Evolutionary conservation across 1,140 invertebrate genomes (phyloP), one percentile per base, ranked within the genome.

Genomic region (Philotrypesis tridentata): DNA sequence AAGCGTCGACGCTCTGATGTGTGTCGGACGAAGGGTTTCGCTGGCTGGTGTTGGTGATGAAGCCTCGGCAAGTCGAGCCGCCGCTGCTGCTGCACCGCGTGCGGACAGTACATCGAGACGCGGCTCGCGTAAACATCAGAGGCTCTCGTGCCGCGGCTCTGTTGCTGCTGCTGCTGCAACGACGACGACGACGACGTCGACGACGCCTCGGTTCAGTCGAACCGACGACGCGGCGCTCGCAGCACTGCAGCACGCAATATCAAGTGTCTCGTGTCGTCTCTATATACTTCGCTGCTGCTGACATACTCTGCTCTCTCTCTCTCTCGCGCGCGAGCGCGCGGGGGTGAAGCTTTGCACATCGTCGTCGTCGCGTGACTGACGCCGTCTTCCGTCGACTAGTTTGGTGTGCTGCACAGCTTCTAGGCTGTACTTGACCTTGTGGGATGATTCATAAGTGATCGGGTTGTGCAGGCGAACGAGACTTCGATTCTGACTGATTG

Each of bases 1-100:
- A 55, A 55, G 4, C 48, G 48, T 55, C 48, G 48, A 55, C 48
- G 48, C 48, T 55, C 17, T 55, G 21, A 14, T 55, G 4, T 3
- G 3, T 17, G 48, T 37, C 29, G 27, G 25, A 43, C 70, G 48
- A 74, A 74, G 43, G 72, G 43, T 74, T 60, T 74, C 37, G 48
- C 60, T 14, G 2, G 37, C 23, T 29, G 43, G 40, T 60, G 7
- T 31, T 74, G 72, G 86, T 85, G 79, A 86, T 85, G 81, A 87
- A 88, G 87, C 86, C 86, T 86, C 70, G 79, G 82, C 74, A 87
- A 88, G 85, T 85, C 85, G 61, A 4, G 61, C 23, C 23, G n/a
- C n/a, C n/a, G n/a, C n/a, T n/a, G n/a, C n/a, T n/a, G n/a, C n/a
- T n/a, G n/a, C n/a, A n/a, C 25, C 61, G 55, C 9, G 33, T 37